Evolutionary conservation across 2,797 vertebrate species (phyloP).

Genomic region (Gallinago stenura): DNA sequence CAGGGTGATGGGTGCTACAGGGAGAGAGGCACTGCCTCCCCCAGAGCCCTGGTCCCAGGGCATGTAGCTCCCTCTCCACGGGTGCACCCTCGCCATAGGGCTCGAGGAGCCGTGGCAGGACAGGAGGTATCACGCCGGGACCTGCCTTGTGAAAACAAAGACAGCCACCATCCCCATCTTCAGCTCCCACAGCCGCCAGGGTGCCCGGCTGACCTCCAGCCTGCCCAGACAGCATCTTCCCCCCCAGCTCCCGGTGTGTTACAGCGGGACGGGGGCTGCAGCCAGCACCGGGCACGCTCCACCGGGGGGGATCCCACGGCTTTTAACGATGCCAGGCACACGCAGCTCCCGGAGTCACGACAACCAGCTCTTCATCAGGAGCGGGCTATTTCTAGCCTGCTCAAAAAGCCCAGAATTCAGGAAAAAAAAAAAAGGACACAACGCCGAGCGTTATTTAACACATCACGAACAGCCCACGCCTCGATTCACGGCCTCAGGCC

Average conservation of each 20-base stretch:
- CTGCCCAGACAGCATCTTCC: not conserved
- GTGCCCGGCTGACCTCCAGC: rapidly evolving
- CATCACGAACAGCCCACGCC: not conserved
- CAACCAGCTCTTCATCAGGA: not conserved
- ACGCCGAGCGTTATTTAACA: not conserved
- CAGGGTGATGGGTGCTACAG: not conserved
- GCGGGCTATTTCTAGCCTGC: not conserved
- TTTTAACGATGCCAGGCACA: not conserved
- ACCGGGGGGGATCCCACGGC: not conserved
- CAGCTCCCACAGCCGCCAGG: not conserved
- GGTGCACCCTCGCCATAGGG: rapidly evolving
- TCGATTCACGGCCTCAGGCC: not conserved
- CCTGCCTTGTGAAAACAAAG: not conserved
- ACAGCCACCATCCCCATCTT: not conserved
- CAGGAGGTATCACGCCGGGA: not conserved
- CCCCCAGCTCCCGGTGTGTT: rapidly evolving
- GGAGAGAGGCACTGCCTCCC: not conserved
- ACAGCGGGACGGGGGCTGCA: not conserved
- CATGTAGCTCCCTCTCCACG: rapidly evolving
- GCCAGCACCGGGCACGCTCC: not conserved
- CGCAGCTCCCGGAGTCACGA: not conserved
- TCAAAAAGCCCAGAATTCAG: not conserved
- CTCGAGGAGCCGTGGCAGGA: not conserved
- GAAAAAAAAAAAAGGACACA: not conserved
- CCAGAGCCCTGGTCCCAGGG: not conserved